Evolutionary conservation across 1,140 invertebrate genomes (phyloP), one percentile per base, ranked within the genome.

Genomic region (Leptinotarsa texana): DNA sequence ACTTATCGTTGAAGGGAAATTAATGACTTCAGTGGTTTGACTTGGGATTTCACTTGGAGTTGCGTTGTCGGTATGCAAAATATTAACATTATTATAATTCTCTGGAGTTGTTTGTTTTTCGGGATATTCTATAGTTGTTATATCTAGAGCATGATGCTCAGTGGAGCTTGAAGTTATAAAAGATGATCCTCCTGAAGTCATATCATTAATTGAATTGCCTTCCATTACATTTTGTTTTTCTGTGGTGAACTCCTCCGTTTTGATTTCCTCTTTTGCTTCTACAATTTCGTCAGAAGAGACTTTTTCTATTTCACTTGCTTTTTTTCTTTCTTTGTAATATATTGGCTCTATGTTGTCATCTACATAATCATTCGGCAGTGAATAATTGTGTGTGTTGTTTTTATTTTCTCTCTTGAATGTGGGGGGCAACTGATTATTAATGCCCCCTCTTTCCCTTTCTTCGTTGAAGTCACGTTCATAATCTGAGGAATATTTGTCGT

Each of bases 291-390:
- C 27, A 5, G 15, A 24, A 17, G 63, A 8, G 0, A 3, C 1
- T 11, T 62, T 63, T 4, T 63, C 18, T 13, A 27, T 70, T 72
- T 72, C 15, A n/a, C n/a, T n/a, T 4, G 22, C 3, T 62, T 8
- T 22, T 6, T 47, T 49, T 1, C 61, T 49, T 49, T 63, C 47
- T 73, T 65, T 33, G 21, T 77, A 79, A 71, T 49, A 69, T 24
- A 72, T n/a, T 15, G 87, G 84, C 79, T 89, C 88, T 72, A 88
- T 89, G 83, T 89, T 89, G 75, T 89, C 88, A 76, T 89, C 87
- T 4, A 89, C 83, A 71, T 89, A 89, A 80, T 89, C 88, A 62
- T 80, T 51, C 15, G 62, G 17, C n/a, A 63, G 15, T 18, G 61
- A 18, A 42, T 42, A 2, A 57, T 61, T 61, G 11, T 68, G 27